Evolutionary conservation across 2,888 invertebrate genomes (phyloP).

Genomic region (Epiblema foenella): DNA sequence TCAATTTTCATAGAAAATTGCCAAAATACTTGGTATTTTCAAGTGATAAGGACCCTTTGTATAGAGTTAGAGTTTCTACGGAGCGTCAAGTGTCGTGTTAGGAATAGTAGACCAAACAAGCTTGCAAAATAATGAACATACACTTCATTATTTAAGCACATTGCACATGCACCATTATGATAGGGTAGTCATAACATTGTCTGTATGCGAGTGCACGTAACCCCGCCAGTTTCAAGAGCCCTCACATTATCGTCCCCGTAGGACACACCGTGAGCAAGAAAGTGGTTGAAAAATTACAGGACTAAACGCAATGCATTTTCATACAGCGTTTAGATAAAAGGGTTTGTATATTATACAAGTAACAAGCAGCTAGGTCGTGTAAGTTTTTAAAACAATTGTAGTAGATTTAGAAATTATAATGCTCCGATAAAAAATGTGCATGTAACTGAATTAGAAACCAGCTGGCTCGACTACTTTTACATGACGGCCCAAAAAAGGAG

Average conservation of each 20-base stretch:
- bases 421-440: too few species aligned
- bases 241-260: conserved; percentile 31
- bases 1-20: too few species aligned
- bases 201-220: conserved; percentile 34
- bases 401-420: too few species aligned
- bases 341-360: not conserved
- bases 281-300: conserved; percentile 20
- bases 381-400: too few species aligned
- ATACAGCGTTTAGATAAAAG: not conserved
- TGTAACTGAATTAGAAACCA: too few species aligned
- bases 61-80: too few species aligned
- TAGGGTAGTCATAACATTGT: conserved; percentile 1
- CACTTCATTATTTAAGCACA: not conserved
- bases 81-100: too few species aligned
- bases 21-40: too few species aligned
- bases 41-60: too few species aligned
- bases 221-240: conserved; percentile 20
- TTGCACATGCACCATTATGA: not conserved
- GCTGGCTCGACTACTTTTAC: too few species aligned
- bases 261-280: conserved; percentile 26
- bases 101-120: not conserved
- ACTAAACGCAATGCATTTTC: not conserved
- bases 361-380: not conserved
- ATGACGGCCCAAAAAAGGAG: too few species aligned
- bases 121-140: not conserved